A percentile compares a stretch with the other conserved stretches of the same genome.
Conservation (phyloP, 1,140 invertebrate species). For the Aricia agestis region DNA sequence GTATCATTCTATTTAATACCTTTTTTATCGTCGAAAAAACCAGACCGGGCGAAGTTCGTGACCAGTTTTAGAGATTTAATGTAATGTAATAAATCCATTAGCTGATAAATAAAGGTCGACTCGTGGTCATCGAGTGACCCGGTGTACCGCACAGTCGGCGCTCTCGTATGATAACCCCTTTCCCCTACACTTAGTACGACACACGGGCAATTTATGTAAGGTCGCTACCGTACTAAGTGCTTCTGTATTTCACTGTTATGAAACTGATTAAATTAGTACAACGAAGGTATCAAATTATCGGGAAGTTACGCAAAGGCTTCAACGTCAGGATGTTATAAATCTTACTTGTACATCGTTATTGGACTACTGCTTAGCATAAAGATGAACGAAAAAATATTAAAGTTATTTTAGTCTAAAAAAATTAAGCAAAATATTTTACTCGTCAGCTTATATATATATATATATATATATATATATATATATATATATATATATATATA, state of each 20-base stretch:
- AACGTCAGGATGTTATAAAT: neutral
- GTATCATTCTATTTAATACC: neutral
- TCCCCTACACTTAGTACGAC: neutral
- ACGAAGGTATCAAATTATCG: neutral
- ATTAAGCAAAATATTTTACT: no score
- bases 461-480: no score
- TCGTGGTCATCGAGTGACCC: constrained; percentile 2
- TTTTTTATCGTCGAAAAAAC: neutral
- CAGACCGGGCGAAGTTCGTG: neutral
- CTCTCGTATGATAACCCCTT: neutral
- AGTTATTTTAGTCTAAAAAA: no score
- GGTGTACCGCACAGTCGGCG: neutral
- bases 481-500: no score
- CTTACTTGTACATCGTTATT: neutral
- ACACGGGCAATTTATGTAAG: constrained; percentile 2
- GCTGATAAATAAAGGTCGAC: constrained; percentile 3
- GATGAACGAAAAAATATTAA: no score
- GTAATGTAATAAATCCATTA: constrained; percentile 15
- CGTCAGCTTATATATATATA: no score
- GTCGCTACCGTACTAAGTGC: constrained; percentile 8
- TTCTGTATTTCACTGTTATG: constrained; percentile 14
- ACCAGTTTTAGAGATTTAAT: constrained; percentile 4
- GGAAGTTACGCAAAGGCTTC: no score
- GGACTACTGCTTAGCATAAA: no score
- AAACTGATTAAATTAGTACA: constrained; percentile 9